phyloP scores from a whole-genome alignment of 2,797 vertebrate genomes.

The Microctenopoma steveboyesi region DNA sequence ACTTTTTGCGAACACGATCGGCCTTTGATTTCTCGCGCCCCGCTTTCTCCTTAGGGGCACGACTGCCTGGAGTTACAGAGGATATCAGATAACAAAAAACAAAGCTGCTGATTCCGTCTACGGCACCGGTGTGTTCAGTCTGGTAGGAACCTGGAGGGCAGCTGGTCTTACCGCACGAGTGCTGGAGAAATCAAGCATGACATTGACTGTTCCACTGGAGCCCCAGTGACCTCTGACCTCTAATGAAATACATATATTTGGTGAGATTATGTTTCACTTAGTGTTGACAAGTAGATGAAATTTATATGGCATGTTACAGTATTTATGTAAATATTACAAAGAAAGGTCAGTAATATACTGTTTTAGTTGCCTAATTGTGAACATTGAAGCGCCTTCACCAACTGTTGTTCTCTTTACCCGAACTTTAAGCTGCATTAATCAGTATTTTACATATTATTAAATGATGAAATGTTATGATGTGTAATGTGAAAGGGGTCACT shows the following conservation, averaged over 20 bases:
- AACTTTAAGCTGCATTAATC: background rate
- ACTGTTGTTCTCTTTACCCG: background rate
- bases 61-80: constrained; percentile 20
- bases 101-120: constrained; percentile 52
- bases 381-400: background rate
- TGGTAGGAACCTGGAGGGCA: constrained; percentile 53
- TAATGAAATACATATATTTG: constrained; percentile 16
- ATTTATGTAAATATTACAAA: background rate
- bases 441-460: background rate
- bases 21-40: constrained; percentile 27
- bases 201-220: constrained; percentile 11
- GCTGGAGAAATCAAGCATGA: constrained; percentile 40
- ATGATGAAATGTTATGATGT: background rate
- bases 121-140: constrained; percentile 20
- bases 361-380: too few relatives aligned
- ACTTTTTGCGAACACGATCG: constrained; percentile 40
- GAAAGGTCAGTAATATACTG: background rate
- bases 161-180: constrained; percentile 6
- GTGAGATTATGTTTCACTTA: constrained; percentile 5
- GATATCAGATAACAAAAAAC: constrained; percentile 30
- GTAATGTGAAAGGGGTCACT: too few relatives aligned
- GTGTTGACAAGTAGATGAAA: background rate
- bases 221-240: constrained; percentile 26
- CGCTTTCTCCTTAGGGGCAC: constrained; percentile 11
- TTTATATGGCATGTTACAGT: background rate